These are phyloP conservation scores for Folsomia manolachei DNA, from an alignment of 2,888 invertebrate genomes.

Conservation along the genomic window DNA sequence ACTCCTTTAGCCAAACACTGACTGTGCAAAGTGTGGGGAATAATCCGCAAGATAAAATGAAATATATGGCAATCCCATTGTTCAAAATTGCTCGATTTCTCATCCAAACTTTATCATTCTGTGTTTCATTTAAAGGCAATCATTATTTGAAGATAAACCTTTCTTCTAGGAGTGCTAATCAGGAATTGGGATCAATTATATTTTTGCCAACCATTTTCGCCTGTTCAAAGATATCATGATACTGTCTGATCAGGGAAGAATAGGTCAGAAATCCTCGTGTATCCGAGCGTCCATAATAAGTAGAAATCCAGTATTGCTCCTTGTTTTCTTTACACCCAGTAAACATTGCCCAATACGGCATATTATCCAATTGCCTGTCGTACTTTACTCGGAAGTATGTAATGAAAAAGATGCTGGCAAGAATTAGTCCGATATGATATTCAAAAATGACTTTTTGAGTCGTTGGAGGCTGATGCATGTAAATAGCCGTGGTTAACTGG, in stretches of 20 bases:
- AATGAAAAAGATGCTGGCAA: neutral
- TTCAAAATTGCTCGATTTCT: neutral
- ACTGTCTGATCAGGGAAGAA: neutral
- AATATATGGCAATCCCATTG: neutral
- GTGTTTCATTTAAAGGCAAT: no score
- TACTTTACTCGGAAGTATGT: neutral
- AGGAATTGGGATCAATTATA: no score
- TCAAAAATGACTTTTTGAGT: neutral
- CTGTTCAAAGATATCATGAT: neutral
- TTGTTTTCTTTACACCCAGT: neutral
- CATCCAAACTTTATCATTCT: neutral
- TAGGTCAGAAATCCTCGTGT: neutral
- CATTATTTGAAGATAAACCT: no score
- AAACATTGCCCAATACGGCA: neutral
- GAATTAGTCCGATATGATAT: neutral
- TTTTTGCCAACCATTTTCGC: neutral
- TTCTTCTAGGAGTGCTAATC: no score
- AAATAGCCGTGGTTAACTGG: neutral
- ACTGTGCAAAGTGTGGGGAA: neutral
- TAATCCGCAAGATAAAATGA: neutral
- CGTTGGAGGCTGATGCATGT: neutral
- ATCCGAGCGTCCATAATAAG: neutral
- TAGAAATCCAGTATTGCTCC: neutral
- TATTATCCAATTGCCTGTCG: neutral
- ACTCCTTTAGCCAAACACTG: neutral